Conservation (phyloP, 1,140 invertebrate species). For the Drosophila fuyamai region DNA sequence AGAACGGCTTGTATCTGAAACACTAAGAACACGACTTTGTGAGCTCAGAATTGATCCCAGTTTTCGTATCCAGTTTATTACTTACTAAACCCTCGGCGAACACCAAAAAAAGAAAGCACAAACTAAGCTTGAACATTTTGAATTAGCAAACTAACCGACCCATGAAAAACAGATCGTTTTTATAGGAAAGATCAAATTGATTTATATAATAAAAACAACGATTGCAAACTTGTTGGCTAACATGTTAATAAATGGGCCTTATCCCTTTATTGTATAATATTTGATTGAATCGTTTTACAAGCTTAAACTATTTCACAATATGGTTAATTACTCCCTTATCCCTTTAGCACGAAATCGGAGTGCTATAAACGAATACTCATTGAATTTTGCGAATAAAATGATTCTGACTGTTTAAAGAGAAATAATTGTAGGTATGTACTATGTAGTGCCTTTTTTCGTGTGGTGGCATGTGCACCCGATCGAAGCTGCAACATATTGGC, state of each 20-base stretch:
- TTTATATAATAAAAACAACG: not conserved
- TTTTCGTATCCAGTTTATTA: not conserved
- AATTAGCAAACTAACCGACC: not conserved
- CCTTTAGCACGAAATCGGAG: too few relatives aligned
- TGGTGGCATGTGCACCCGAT: conserved; percentile 51
- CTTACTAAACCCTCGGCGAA: not conserved
- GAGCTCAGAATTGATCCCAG: too few relatives aligned
- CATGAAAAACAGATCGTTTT: not conserved
- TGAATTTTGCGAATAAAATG: too few relatives aligned
- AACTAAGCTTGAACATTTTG: not conserved
- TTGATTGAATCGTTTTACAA: not conserved
- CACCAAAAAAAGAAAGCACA: not conserved
- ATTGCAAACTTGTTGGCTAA: too few relatives aligned
- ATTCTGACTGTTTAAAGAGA: too few relatives aligned
- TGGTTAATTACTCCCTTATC: not conserved
- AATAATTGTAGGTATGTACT: too few relatives aligned
- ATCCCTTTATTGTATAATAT: not conserved
- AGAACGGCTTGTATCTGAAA: not conserved
- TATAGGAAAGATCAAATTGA: not conserved
- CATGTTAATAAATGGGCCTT: not conserved
- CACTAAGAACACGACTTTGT: too few relatives aligned
- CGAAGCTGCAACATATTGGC: conserved; percentile 76
- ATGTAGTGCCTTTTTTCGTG: not conserved
- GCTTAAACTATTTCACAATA: not conserved
- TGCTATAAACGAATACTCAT: too few relatives aligned